phyloP scores from a whole-genome alignment of 2,113 vertebrate species.

The Oenanthe oenanthe region DNA sequence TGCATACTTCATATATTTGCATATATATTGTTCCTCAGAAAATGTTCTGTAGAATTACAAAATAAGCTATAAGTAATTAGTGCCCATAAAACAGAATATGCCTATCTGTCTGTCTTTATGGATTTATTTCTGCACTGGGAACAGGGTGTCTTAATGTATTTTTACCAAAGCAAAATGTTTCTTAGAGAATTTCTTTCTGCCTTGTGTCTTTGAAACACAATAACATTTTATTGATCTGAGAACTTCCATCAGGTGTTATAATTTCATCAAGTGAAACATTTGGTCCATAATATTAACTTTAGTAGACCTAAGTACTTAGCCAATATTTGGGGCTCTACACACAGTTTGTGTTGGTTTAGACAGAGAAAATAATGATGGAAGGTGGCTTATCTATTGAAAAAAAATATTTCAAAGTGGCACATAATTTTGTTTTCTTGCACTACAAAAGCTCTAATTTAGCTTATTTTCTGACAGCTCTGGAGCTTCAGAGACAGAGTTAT shows the following conservation, averaged over 20 bases:
- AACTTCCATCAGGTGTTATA: background rate
- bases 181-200: background rate
- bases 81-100: background rate
- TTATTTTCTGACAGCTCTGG: background rate
- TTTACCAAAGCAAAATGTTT: background rate
- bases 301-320: background rate
- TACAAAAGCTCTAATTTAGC: background rate
- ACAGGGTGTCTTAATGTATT: background rate
- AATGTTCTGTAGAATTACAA: background rate
- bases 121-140: background rate
- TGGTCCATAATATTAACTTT: background rate
- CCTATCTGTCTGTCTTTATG: background rate
- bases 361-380: background rate
- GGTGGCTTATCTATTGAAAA: background rate
- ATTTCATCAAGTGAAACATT: background rate
- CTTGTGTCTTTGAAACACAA: background rate
- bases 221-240: background rate
- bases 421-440: background rate
- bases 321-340: background rate
- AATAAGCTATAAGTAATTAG: background rate
- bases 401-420: background rate
- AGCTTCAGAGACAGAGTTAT: background rate
- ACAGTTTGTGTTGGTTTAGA: background rate
- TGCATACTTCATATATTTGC: background rate
- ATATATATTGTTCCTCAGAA: background rate